Conservation (phyloP, 2,888 invertebrate genomes). For the Falcaria lacertinaria region DNA sequence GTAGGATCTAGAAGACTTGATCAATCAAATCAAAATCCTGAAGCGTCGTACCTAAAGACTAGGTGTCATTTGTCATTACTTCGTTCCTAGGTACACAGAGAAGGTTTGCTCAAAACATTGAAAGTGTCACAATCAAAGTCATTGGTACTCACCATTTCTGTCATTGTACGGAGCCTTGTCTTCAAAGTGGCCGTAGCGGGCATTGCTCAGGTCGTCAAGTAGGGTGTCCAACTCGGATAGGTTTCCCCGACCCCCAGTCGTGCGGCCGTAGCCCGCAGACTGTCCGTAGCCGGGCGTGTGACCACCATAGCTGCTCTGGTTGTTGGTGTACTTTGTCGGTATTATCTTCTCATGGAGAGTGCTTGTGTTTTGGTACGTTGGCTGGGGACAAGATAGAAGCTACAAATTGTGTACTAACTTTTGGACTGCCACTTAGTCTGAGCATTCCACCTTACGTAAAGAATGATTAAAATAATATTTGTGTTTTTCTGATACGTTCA, state of each 20-base stretch:
- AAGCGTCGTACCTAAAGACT: too few relatives aligned
- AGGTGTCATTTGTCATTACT: too few relatives aligned
- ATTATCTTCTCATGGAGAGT: conserved; percentile 67
- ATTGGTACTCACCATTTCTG: conserved; percentile 47
- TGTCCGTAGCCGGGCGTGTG: conserved; percentile 10
- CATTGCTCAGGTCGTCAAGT: conserved; percentile 93
- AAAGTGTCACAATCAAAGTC: too few relatives aligned
- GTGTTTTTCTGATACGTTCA: too few relatives aligned
- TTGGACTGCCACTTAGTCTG: not conserved
- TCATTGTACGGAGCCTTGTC: conserved; percentile 55
- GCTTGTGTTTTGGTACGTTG: conserved; percentile 82
- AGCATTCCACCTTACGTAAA: not conserved
- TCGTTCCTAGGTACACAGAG: too few relatives aligned
- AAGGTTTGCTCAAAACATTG: too few relatives aligned
- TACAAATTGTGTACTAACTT: too few relatives aligned
- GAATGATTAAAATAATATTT: too few relatives aligned
- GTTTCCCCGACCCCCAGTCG: conserved; percentile 79
- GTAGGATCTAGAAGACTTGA: too few relatives aligned
- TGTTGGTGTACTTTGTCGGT: conserved; percentile 10
- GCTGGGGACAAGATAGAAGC: conserved; percentile 69
- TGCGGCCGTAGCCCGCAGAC: conserved; percentile 53
- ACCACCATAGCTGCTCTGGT: conserved; percentile 8
- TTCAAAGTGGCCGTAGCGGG: conserved; percentile 73
- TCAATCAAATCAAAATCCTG: too few relatives aligned
- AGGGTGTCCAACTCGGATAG: conserved; percentile 94